Evolutionary conservation across 2,113 vertebrate species (phyloP).

Genomic region (cattle (Bos taurus)): ARS-UCD2.0 NC_037342.1:11434001-11434500

Average conservation of each 20-base stretch:
- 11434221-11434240: background rate
- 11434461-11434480: too few relatives aligned
- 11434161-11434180: background rate
- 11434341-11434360: too few relatives aligned
- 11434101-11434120: background rate
- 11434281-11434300: too few relatives aligned
- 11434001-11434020: background rate
- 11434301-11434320: too few relatives aligned
- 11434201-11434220: background rate
- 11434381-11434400: too few relatives aligned
- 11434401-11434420: too few relatives aligned
- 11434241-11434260: background rate
- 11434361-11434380: too few relatives aligned
- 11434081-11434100: background rate
- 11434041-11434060: background rate
- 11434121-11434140: background rate
- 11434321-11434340: too few relatives aligned
- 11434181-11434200: background rate
- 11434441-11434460: too few relatives aligned
- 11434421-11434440: too few relatives aligned
- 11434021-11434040: background rate
- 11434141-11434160: background rate
- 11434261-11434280: background rate
- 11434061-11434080: background rate
- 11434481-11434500: too few relatives aligned